Conservation (phyloP, 2,888 invertebrate species). For the Anorthoa munda region DNA sequence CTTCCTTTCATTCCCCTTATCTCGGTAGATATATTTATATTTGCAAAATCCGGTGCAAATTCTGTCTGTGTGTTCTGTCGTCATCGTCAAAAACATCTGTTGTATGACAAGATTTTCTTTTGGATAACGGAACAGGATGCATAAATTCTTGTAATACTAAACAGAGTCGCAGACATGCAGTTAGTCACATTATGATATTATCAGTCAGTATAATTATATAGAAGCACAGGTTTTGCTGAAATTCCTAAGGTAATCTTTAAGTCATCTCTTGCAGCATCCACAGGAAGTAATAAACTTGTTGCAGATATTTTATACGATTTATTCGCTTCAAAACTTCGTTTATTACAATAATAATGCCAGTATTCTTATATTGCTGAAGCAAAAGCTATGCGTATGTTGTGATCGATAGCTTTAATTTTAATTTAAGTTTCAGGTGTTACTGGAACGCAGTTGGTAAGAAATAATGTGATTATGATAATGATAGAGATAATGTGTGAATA, state of each 20-base stretch:
- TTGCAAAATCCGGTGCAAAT: not conserved
- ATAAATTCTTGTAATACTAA: not conserved
- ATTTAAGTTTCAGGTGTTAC: too few relatives aligned
- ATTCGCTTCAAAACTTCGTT: not conserved
- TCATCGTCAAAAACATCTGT: not conserved
- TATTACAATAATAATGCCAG: not conserved
- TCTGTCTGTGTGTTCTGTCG: too few relatives aligned
- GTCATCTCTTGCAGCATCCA: conserved; percentile 3
- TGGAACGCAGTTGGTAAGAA: too few relatives aligned
- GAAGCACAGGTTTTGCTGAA: not conserved
- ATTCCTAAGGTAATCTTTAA: conserved; percentile 17
- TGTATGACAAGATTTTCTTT: not conserved
- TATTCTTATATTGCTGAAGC: not conserved
- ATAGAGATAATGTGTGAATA: too few relatives aligned
- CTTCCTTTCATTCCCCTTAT: not conserved
- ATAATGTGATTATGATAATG: too few relatives aligned
- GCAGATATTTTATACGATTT: not conserved
- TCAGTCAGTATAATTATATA: not conserved
- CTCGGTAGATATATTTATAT: not conserved
- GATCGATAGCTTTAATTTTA: not conserved
- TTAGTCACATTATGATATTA: conserved; percentile 16
- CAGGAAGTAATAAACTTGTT: conserved; percentile 8
- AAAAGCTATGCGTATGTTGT: not conserved
- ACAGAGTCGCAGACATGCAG: not conserved
- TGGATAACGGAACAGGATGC: conserved; percentile 5